Evolutionary conservation across 2,797 vertebrate species (phyloP).

Genomic region (Molothrus ater): DNA sequence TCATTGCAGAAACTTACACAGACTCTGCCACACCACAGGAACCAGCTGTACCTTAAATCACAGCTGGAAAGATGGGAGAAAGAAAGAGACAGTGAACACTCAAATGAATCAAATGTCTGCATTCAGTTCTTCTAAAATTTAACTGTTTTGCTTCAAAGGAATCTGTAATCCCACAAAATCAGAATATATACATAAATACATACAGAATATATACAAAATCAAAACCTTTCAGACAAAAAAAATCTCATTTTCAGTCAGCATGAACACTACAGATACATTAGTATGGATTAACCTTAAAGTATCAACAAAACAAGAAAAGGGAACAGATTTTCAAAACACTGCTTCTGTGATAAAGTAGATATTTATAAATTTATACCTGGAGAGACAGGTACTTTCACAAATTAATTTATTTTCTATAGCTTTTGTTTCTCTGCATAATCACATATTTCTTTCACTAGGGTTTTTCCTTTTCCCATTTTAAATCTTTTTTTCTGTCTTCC

Average conservation of each 20-base stretch:
- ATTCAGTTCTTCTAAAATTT: background rate
- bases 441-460: background rate
- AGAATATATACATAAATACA: background rate
- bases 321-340: background rate
- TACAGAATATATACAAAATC: background rate
- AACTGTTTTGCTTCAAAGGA: background rate
- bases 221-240: background rate
- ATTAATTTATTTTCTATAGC: background rate
- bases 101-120: background rate
- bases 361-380: background rate
- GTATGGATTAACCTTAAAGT: background rate
- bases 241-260: background rate
- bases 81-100: fast-evolving
- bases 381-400: background rate
- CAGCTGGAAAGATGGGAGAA: background rate
- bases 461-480: background rate
- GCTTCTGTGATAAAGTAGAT: background rate
- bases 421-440: background rate
- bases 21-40: background rate
- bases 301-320: background rate
- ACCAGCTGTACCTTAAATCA: background rate
- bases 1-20: background rate
- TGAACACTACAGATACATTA: background rate
- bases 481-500: background rate
- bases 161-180: background rate